phyloP scores from a whole-genome alignment of 2,113 vertebrate species.

The Lontra canadensis region DNA sequence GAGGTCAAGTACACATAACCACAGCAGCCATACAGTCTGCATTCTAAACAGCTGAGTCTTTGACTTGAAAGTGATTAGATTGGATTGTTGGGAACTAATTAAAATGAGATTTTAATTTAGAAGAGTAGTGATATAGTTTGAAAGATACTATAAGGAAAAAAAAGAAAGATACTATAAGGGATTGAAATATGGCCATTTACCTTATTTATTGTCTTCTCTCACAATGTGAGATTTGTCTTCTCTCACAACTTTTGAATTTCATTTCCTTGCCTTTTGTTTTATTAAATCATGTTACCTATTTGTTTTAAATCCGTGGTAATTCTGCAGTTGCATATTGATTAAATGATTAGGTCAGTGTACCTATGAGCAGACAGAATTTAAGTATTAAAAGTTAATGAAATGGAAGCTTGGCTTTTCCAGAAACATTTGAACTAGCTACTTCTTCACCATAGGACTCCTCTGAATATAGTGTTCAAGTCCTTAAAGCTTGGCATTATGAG shows the following conservation, averaged over 20 bases:
- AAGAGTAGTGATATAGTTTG: conserved; percentile 83
- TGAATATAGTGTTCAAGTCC: not conserved
- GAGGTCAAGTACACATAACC: conserved; percentile 82
- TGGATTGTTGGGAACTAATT: conserved; percentile 84
- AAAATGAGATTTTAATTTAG: conserved; percentile 86
- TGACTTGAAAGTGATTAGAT: conserved; percentile 80
- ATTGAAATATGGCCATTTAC: conserved; percentile 53
- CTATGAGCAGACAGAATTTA: not conserved
- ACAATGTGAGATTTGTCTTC: too few relatives aligned
- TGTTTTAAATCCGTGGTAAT: conserved; percentile 4
- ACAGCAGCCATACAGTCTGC: conserved; percentile 71
- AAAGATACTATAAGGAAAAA: conserved; percentile 70
- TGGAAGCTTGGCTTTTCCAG: not conserved
- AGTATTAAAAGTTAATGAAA: conserved; percentile 23
- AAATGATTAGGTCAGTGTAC: not conserved
- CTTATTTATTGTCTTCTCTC: conserved; percentile 49
- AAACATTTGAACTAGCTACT: conserved; percentile 29
- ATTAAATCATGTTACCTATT: not conserved
- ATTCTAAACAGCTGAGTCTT: conserved; percentile 80
- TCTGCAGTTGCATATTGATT: conserved; percentile 27
- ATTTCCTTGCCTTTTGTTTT: not conserved
- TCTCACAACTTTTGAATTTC: conserved; percentile 45
- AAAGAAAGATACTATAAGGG: conserved; percentile 69
- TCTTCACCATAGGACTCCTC: not conserved
- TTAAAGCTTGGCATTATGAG: not conserved